Evolutionary conservation across 2,113 vertebrate genomes (phyloP).

Genomic region (Mesocricetus auratus): DNA sequence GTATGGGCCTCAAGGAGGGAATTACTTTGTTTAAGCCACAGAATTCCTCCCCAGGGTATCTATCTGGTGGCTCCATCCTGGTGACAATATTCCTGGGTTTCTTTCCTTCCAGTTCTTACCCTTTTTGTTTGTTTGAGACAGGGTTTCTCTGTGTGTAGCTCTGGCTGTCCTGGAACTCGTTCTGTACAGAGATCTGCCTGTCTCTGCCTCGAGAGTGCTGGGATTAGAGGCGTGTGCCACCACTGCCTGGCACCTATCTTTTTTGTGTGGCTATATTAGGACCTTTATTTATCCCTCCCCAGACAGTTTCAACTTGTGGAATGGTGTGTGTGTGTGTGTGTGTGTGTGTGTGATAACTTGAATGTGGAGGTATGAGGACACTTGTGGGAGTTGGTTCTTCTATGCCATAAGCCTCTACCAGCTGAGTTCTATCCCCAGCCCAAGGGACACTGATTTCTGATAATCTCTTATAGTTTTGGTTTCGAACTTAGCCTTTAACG

Average conservation of each 20-base stretch:
- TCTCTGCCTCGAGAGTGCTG: too few species aligned
- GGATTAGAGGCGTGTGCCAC: too few species aligned
- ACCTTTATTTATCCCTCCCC: background rate
- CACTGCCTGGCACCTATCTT: background rate
- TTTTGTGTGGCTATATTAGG: background rate
- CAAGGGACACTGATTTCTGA: background rate
- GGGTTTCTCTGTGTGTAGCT: too few species aligned
- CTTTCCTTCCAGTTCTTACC: fast-evolving
- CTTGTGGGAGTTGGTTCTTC: background rate
- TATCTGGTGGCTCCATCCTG: background rate
- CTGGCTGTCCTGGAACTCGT: too few species aligned
- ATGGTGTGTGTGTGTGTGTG: background rate
- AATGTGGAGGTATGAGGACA: background rate
- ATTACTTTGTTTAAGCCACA: fast-evolving
- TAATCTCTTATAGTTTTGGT: too few species aligned
- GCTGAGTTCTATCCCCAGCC: too few species aligned
- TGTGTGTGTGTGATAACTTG: background rate
- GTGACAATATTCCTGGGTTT: background rate
- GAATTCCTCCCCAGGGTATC: background rate
- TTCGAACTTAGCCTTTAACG: too few species aligned
- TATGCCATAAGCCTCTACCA: background rate
- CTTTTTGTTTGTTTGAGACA: background rate
- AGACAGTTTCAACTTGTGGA: background rate
- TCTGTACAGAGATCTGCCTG: too few species aligned
- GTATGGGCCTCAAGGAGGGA: background rate